These are phyloP conservation scores for Pangasius larnaudii DNA, from an alignment of 2,797 vertebrate species.

Conservation along the genomic window DNA sequence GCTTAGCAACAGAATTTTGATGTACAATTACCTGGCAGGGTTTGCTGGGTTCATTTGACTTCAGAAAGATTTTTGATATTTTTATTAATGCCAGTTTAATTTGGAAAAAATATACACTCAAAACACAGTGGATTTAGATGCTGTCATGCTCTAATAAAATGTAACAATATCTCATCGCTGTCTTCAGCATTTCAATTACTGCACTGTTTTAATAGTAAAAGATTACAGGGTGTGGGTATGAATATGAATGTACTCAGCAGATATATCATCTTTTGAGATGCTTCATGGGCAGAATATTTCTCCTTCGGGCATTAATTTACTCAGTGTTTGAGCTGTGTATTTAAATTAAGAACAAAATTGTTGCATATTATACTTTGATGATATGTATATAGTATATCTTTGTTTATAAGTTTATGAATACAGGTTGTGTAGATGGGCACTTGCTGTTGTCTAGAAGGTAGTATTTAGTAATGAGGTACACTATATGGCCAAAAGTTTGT, in stretches of 20 bases:
- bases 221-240: constrained; percentile 37
- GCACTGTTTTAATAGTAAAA: constrained; percentile 41
- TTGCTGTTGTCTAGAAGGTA: not conserved
- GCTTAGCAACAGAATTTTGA: constrained; percentile 44
- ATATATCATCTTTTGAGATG: not conserved
- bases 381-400: not conserved
- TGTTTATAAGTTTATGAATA: not conserved
- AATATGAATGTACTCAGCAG: constrained; percentile 36
- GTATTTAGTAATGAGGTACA: not conserved
- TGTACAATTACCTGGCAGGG: constrained; percentile 29
- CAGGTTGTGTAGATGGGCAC: not conserved
- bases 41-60: constrained; percentile 43
- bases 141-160: constrained; percentile 51
- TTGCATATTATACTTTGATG: not conserved
- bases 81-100: not conserved
- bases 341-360: not conserved
- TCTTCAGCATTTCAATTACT: constrained; percentile 44
- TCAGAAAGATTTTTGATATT: constrained; percentile 43
- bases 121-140: constrained; percentile 36
- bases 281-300: not conserved
- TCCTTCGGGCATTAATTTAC: not conserved
- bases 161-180: constrained; percentile 30
- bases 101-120: constrained; percentile 34
- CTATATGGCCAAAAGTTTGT: too few relatives aligned
- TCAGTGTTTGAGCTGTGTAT: not conserved